Base-by-base conservation (phyloP, 2,797 vertebrate species). In the Pseudochirops corinnae region DNA sequence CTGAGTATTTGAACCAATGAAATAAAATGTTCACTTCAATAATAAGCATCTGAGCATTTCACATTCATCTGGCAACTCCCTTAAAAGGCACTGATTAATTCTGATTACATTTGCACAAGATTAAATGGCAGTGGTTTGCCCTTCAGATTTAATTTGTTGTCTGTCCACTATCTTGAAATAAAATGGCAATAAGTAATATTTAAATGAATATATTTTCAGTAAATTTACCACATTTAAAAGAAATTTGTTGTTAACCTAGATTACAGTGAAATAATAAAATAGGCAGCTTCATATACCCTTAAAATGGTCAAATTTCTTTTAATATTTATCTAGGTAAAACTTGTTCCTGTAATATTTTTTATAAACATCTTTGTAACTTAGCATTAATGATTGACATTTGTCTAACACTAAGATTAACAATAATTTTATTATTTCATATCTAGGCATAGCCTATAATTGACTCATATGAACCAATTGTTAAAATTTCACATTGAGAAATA, bases 61-160 rank as follows among this genome's bases (percentile, higher is more conserved):
- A 50, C 18, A 58, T 33, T 91, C 60, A 50, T 90, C 58, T 96
- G 92, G 93, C 97, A 92, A 56, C 29, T 24, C 52, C 2, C 87
- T 90, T 55, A 28, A 46, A 29, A 92, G 39, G 92, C 93, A 93
- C 55, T 91, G 29, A 90, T 24, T 24, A n/a, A 55, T 95, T 95
- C 93, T 4, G 87, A 16, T 96, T 94, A 93, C 53, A 92, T 90
- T 52, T 3, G 21, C 55, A 94, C 4, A 39, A 13, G 55, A 4
- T 39, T 50, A 90, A 96, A 93, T 56, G 93, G 91, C 93, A 13
- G 67, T 87, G 93, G 5, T 82, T 67, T 74, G 50, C 11, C 82
- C 18, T 96, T 94, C 56, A 87, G 87, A 56, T 94, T 92, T 90
- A 57, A 10, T 52, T 67, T 93, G 24, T 87, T 1, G 26, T 91